phyloP scores from a whole-genome alignment of 2,797 vertebrate species.

The Paedocypris micromegethes region DNA sequence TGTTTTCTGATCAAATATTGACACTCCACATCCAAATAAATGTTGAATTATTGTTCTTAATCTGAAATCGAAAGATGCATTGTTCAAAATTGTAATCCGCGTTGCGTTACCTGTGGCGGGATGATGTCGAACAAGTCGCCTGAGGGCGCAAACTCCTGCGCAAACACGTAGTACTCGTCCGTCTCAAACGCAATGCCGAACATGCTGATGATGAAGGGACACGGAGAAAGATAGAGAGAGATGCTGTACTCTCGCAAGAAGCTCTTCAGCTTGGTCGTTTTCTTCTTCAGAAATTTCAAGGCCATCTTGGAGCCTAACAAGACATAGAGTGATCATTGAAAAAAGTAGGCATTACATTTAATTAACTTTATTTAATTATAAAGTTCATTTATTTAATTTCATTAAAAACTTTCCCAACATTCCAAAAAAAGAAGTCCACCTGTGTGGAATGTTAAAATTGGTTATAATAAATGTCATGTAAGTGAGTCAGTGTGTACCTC shows the following conservation, averaged over 20 bases:
- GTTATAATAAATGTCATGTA: too few relatives aligned
- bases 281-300: conserved; percentile 80
- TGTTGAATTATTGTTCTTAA: too few relatives aligned
- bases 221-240: conserved; percentile 76
- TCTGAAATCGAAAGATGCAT: too few relatives aligned
- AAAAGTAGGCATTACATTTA: too few relatives aligned
- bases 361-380: too few relatives aligned
- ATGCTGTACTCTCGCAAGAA: conserved; percentile 80
- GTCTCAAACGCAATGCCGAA: conserved; percentile 79
- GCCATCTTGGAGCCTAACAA: conserved; percentile 74
- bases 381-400: too few relatives aligned
- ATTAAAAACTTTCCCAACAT: too few relatives aligned
- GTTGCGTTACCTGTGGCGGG: conserved; percentile 73
- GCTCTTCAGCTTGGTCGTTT: conserved; percentile 79
- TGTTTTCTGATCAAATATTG: too few relatives aligned
- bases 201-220: conserved; percentile 81
- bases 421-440: too few relatives aligned
- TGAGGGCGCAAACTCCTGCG: conserved; percentile 77
- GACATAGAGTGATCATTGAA: background rate
- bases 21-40: too few relatives aligned
- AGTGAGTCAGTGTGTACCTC: conserved; percentile 58
- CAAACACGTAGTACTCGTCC: conserved; percentile 77
- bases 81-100: too few relatives aligned
- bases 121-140: conserved; percentile 83
- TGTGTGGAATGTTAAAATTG: too few relatives aligned